phyloP scores from a whole-genome alignment of 2,888 invertebrate species.

The Agriotes lineatus region DNA sequence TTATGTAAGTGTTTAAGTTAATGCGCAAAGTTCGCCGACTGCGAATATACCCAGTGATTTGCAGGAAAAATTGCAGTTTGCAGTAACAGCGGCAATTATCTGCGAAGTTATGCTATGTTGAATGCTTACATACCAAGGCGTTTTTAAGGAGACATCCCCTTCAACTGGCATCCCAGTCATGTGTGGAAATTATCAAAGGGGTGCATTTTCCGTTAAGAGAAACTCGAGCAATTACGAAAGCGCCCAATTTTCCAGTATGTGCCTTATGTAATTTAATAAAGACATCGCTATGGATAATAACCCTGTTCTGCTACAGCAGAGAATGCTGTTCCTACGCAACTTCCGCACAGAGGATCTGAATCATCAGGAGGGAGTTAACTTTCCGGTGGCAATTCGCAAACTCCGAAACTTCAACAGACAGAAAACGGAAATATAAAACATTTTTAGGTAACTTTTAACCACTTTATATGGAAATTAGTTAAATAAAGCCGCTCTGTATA shows the following conservation, averaged over 20 bases:
- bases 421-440: conserved; percentile 35
- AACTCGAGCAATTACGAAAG: conserved; percentile 33
- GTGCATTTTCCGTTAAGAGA: conserved; percentile 27
- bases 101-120: no score
- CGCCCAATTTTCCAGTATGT: conserved; percentile 38
- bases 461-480: conserved; percentile 28
- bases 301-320: conserved; percentile 29
- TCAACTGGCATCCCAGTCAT: background rate
- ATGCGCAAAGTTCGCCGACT: no score
- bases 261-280: conserved; percentile 39
- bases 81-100: no score
- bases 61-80: no score
- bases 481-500: background rate
- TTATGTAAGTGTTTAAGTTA: no score
- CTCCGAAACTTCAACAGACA: conserved; percentile 24
- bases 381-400: conserved; percentile 32
- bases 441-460: conserved; percentile 28
- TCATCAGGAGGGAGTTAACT: conserved; percentile 14
- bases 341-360: conserved; percentile 27
- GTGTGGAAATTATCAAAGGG: conserved; percentile 9
- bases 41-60: no score
- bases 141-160: background rate
- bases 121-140: background rate
- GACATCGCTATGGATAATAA: conserved; percentile 31
- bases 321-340: conserved; percentile 24